Evolutionary conservation across 1,140 invertebrate genomes (phyloP), one percentile per base, ranked within the genome.

Genomic region (Plodia interpunctella): DNA sequence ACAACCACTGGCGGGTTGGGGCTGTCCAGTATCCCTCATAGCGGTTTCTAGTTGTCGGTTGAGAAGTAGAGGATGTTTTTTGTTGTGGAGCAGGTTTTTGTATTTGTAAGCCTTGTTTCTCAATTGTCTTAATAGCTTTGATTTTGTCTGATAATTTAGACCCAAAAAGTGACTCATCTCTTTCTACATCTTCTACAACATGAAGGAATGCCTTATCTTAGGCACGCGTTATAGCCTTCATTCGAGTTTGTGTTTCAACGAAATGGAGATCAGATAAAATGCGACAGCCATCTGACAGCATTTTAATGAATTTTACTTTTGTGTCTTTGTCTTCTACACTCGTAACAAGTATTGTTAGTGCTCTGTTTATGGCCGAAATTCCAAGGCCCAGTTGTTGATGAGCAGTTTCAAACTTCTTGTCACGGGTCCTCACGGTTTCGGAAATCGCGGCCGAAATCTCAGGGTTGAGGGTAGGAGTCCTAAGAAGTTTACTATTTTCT

Each of bases 11-110:
- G 13, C 65, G 65, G 63, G 67, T 38, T 49, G 68, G 66, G 30
- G 21, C 62, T 20, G 11, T 4, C 66, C 62, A 70, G 63, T 73
- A 70, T 70, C 55, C 70, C 66, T 64, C 57, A 18, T 51, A n/a
- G 15, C n/a, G 17, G 15, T 19, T 9, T 1, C 60, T 49, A 15
- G n/a, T 50, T 0, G 32, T 35, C 6, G 32, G 10, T 57, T 19
- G 50, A 6, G 20, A 11, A 51, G 51, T 19, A 19, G 32, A 21
- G 10, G 51, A 13, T n/a, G 60, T 6, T 52, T 54, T 50, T 25
- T 20, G 32, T 19, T 18, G 20, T 13, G 25, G 11, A 11, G 8
- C 53, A n/a, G 32, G 11, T 30, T 62, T 71, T 35, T 68, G 68
- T 21, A 72, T 72, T 28, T 57, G 62, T 9, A 30, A 38, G 0